Evolutionary conservation across 2,888 invertebrate genomes (phyloP), one percentile per base, ranked within the genome.

Genomic region (Acrobasis consociella): DNA sequence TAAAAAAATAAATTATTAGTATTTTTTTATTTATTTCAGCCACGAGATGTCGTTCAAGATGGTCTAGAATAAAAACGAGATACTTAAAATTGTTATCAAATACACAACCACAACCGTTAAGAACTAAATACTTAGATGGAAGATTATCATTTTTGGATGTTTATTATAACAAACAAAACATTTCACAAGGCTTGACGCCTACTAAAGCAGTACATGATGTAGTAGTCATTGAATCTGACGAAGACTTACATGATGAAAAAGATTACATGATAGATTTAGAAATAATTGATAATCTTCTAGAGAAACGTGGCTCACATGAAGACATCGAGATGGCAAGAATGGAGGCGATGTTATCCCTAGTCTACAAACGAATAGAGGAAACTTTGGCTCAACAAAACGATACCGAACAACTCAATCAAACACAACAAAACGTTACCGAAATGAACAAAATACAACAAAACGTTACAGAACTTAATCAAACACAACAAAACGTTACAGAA

Each of bases 281-380:
- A 42, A 56, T 22, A 8, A 56, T 56, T 10, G 56, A 56, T 17
- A 17, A 56, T 13, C 17, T 56, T 42, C 11, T 56, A 7, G 17
- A 11, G 17, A 17, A 9, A 22, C 56, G 56, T 46, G 22, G 22
- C 17, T 13, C 11, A 13, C 42, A 55, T 10, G 16, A 8, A 56
- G 42, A 56, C 22, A 46, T 17, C 1, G 42, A 56, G 17, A 42
- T 15, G 31, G n/a, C 38, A n/a, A n/a, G 13, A 15, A 38, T 46
- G 17, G 56, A 56, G 13, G 16, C 17, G 5, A 42, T 56, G 42
- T 22, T 56, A 42, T 42, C 17, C 22, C 13, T 56, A 7, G 56
- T 56, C 10, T 56, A 17, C 5, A 56, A 56, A 46, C 42, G 56
- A 56, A 56, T 56, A 39, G 56, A 42, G 10, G 56, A 56, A 56